A percentile compares a stretch with the other conserved stretches of the same genome.
phyloP scores from a whole-genome alignment of 2,797 vertebrate genomes.

The Odontamblyopus lacepedii region DNA sequence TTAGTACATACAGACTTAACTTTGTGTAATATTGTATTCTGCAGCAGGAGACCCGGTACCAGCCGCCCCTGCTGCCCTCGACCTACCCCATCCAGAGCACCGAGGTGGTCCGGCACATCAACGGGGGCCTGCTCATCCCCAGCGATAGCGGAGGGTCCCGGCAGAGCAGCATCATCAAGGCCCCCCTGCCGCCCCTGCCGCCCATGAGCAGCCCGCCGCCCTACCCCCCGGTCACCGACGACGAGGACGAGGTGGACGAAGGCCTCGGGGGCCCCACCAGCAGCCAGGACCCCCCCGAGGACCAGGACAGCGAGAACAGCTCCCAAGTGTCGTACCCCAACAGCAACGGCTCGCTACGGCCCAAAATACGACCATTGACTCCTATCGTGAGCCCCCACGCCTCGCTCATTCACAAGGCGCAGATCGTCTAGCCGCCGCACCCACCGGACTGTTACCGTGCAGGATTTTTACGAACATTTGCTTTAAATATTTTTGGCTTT shows the following conservation, averaged over 20 bases:
- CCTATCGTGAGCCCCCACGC: slow-evolving; percentile 68
- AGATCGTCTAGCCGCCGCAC: slow-evolving; percentile 84
- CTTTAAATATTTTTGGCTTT: neutral
- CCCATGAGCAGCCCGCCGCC: slow-evolving; percentile 42
- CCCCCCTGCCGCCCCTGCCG: slow-evolving; percentile 43
- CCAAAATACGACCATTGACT: slow-evolving; percentile 76
- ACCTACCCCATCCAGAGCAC: slow-evolving; percentile 51
- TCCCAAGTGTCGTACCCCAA: slow-evolving; percentile 86
- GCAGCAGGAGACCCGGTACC: slow-evolving; percentile 64
- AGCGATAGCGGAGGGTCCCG: slow-evolving; percentile 39
- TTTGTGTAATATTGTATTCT: neutral
- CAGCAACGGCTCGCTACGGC: slow-evolving; percentile 82
- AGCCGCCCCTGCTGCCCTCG: slow-evolving; percentile 67
- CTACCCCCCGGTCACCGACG: slow-evolving; percentile 63
- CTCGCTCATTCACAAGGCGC: slow-evolving; percentile 80
- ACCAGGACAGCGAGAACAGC: slow-evolving; percentile 77
- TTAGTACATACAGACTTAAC: too few relatives aligned
- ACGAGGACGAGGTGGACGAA: slow-evolving; percentile 72
- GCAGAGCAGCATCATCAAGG: slow-evolving; percentile 49
- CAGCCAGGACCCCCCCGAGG: slow-evolving; percentile 72
- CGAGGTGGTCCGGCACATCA: slow-evolving; percentile 59
- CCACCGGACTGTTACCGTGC: neutral
- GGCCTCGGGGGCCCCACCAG: slow-evolving; percentile 71
- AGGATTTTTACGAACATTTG: neutral
- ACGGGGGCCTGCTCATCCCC: slow-evolving; percentile 60